Percentiles rank a stretch among this genome's conserved stretches.
Evolutionary conservation across 2,797 vertebrate genomes (phyloP).

Genomic region (Sciurus vulgaris): DNA sequence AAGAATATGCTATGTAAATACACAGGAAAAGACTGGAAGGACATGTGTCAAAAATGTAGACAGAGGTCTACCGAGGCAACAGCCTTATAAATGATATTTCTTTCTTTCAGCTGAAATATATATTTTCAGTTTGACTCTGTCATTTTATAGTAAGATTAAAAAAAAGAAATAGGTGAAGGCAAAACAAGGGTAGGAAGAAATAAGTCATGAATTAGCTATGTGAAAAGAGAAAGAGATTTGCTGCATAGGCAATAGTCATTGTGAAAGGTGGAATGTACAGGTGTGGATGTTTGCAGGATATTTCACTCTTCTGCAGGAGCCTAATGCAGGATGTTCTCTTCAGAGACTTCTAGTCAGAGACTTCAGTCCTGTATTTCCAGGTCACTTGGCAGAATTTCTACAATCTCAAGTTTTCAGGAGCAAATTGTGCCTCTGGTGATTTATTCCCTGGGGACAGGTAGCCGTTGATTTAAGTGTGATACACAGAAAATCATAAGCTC

Average conservation of each 20-base stretch:
- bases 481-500: background rate
- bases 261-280: background rate
- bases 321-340: background rate
- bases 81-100: background rate
- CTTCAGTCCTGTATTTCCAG: background rate
- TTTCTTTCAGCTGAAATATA: background rate
- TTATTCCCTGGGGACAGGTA: background rate
- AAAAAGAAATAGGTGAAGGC: background rate
- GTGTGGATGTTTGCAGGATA: background rate
- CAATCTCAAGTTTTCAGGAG: conserved; percentile 47
- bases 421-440: background rate
- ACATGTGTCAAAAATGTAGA: background rate
- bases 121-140: background rate
- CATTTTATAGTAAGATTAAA: background rate
- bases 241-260: background rate
- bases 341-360: background rate
- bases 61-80: background rate
- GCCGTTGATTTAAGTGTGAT: background rate
- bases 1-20: background rate
- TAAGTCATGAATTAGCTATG: background rate
- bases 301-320: background rate
- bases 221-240: background rate
- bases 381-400: conserved; percentile 13
- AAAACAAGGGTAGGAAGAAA: background rate
- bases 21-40: background rate